phyloP scores from a whole-genome alignment of 2,113 vertebrate species.

The Chaenocephalus aceratus region DNA sequence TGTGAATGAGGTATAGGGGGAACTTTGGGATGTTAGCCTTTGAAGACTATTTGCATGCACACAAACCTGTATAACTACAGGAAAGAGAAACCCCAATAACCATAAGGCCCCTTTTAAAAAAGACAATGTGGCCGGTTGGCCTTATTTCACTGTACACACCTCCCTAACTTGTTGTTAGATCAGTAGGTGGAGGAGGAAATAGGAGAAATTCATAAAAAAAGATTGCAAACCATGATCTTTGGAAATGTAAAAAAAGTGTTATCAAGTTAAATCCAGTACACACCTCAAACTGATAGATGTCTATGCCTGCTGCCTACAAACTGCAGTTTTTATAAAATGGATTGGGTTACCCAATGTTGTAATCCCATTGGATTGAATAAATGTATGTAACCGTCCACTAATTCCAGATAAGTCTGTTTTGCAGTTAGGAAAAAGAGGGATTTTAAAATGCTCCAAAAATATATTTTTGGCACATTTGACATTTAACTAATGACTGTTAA shows the following conservation, averaged over 20 bases:
- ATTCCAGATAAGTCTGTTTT: not conserved
- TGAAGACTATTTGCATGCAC: too few species aligned
- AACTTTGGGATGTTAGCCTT: too few species aligned
- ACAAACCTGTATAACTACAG: too few species aligned
- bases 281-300: not conserved
- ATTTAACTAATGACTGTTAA: too few species aligned
- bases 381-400: not conserved
- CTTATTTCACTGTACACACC: not conserved
- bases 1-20: too few species aligned
- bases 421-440: not conserved
- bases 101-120: not conserved
- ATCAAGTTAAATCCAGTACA: not conserved
- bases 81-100: not conserved
- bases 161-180: not conserved
- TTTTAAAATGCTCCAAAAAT: not conserved
- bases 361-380: not conserved
- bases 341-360: not conserved
- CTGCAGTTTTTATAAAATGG: not conserved
- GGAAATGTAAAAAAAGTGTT: not conserved
- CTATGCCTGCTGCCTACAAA: not conserved
- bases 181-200: not conserved
- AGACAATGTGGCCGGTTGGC: not conserved
- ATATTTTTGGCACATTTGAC: not conserved
- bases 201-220: not conserved
- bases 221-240: not conserved